Evolutionary conservation across 2,113 vertebrate species (phyloP), one percentile per base, ranked within the genome.

Genomic region (Indicator indicator): DNA sequence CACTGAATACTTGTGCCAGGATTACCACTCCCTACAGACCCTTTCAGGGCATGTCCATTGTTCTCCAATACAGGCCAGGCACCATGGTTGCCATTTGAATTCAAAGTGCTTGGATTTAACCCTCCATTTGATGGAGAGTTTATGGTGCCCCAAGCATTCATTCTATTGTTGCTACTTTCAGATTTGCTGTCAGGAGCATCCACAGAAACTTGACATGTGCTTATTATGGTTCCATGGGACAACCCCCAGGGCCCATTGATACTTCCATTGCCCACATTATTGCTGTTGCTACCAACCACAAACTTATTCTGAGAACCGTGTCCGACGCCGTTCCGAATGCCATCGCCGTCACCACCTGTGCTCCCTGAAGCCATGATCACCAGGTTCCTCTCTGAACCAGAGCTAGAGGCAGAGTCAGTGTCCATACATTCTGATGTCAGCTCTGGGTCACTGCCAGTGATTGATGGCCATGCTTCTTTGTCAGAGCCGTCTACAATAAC

Each of bases 41-140:
- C 99, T 98, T 98, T 98, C 90, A 98, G 98, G 98, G 97, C 98
- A 97, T 98, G 98, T 98, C 98, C 98, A 97, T 96, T 98, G 97
- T 97, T 98, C 96, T 98, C 98, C 97, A 98, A 97, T 94, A 97
- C 90, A 91, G 98, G 98, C 99, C 99, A 99, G 99, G 99, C 98
- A 98, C 99, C 98, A 90, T 98, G 98, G 98, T 98, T 99, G 98
- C 98, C 98, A 97, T 99, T 99, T 97, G 99, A 98, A 98, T 98
- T 99, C 98, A 99, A 98, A 99, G 98, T 98, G 98, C 99, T 99
- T 98, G 98, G 98, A 98, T 98, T 99, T 97, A 98, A 98, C 97
- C 98, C 99, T 97, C 98, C 98, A 97, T 98, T 99, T 96, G 98
- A 98, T 97, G 98, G 98, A 97, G 98, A 97, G 98, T 75, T 98